Evolutionary conservation across 2,113 vertebrate genomes (phyloP).

Genomic region (Pteruthius melanotis): DNA sequence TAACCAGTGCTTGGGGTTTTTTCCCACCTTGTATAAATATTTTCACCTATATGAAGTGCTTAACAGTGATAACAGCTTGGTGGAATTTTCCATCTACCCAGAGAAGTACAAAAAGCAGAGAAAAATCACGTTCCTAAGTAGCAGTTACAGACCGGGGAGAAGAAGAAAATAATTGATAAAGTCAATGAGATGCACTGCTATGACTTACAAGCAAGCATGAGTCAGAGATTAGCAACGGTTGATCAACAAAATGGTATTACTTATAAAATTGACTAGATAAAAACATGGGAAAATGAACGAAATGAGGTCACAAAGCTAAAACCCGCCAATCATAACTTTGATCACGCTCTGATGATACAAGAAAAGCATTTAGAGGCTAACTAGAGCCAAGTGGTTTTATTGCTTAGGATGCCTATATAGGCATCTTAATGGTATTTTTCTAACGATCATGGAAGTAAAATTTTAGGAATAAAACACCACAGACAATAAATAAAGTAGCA

Average conservation of each 20-base stretch:
- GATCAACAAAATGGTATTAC: not conserved
- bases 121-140: not conserved
- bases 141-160: not conserved
- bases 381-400: not conserved
- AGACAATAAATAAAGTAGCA: not conserved
- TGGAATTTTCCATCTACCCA: not conserved
- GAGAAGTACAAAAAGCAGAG: not conserved
- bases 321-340: not conserved
- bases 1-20: not conserved
- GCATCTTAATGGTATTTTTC: not conserved
- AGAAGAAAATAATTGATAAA: not conserved
- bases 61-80: not conserved
- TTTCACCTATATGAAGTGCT: not conserved
- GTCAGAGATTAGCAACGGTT: not conserved
- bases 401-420: not conserved
- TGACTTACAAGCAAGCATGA: not conserved
- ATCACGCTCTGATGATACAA: not conserved
- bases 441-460: not conserved
- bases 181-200: not conserved
- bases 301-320: not conserved
- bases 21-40: not conserved
- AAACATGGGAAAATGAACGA: not conserved
- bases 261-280: not conserved
- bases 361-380: not conserved
- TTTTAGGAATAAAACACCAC: not conserved